Base-by-base conservation (phyloP, 2,113 vertebrate genomes). In the Mobula hypostoma region DNA sequence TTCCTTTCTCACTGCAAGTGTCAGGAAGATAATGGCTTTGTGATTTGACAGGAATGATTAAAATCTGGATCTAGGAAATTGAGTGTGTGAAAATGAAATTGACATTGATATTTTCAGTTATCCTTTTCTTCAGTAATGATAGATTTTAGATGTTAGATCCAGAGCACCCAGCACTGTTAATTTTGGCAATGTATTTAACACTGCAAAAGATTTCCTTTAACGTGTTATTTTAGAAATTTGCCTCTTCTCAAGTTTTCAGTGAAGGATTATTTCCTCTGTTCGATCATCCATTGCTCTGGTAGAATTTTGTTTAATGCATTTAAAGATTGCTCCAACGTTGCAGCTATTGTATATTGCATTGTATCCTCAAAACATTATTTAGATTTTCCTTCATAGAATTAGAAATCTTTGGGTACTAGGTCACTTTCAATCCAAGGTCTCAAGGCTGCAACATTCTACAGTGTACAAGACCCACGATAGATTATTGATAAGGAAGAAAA, bases 21-120 rank as follows among this genome's bases (percentile, higher is more conserved):
- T 98, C 98, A 97, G 96, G 96, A 97, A 98, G 96, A 97, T 98
- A 98, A 97, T 97, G 97, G 97, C 97, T 98, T 98, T 98, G 97
- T 97, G 97, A 97, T 98, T 98, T 99, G 99, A 99, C 98, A 98
- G 97, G 98, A 98, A 98, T 99, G 98, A 99, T 99, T 99, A 98
- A 98, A 99, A 98, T 99, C 97, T 97, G 97, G 97, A 97, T 98
- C 97, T 98, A 97, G 96, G 96, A 95, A 97, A 97, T 95, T 95
- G 97, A 97, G 96, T 97, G 96, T 97, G 97, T 98, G 97, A 97
- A 97, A 97, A 97, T 96, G 96, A 97, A 99, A 98, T 99, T 98
- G 98, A 98, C 98, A 98, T 96, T 98, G 98, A 98, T 98, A 98
- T 97, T 97, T 97, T 98, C 97, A 97, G 98, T 99, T 99, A 99